Conservation (phyloP, 2,888 invertebrate species). For the Pecten maximus region DNA sequence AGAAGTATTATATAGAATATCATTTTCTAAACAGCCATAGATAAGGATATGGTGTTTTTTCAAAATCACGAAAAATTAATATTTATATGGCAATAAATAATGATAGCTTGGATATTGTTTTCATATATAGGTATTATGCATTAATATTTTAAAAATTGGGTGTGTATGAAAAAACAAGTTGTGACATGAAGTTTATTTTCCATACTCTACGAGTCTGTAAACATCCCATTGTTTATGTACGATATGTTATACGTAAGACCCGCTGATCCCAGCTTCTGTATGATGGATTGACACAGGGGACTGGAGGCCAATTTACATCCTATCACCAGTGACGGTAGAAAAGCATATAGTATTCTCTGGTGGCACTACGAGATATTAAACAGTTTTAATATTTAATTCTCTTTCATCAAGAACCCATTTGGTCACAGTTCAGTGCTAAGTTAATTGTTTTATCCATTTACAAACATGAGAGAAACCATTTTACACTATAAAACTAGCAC, state of each 20-base stretch:
- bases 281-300: not conserved
- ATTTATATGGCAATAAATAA: not conserved
- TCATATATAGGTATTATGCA: not conserved
- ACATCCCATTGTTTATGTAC: not conserved
- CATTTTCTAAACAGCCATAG: not conserved
- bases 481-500: not conserved
- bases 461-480: not conserved
- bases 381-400: not conserved
- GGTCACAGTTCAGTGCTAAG: not conserved
- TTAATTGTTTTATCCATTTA: not conserved
- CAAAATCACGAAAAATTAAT: not conserved
- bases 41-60: not conserved
- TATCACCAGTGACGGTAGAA: not conserved
- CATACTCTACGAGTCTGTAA: not conserved
- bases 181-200: not conserved
- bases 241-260: not conserved
- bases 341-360: not conserved
- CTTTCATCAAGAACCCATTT: not conserved
- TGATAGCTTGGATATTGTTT: not conserved
- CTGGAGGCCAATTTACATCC: not conserved
- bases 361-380: not conserved
- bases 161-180: not conserved
- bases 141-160: not conserved
- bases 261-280: not conserved
- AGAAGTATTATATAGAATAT: too few relatives aligned